phyloP scores from a whole-genome alignment of 2,888 invertebrate species.

The Dynastes maya region DNA sequence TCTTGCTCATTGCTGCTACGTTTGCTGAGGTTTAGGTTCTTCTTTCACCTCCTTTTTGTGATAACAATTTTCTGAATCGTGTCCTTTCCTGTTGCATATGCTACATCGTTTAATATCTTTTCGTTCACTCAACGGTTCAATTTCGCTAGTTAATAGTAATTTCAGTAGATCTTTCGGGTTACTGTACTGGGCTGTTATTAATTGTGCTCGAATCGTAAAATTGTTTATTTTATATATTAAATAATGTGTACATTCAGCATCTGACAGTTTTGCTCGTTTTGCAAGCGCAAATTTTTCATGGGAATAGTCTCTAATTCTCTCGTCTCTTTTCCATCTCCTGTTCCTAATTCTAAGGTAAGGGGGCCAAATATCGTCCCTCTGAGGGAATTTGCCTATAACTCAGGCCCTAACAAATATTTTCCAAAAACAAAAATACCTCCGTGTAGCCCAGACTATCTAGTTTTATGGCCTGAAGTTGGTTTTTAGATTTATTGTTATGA shows the following conservation, averaged over 20 bases:
- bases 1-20: not conserved
- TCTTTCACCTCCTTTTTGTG: not conserved
- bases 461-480: too few species aligned
- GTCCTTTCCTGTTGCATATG: conserved; percentile 3
- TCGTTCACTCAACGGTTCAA: not conserved
- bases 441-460: too few species aligned
- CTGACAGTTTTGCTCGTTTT: conserved; percentile 6
- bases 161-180: not conserved
- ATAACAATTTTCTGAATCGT: conserved; percentile 18
- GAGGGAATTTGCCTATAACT: too few species aligned
- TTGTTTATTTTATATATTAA: conserved; percentile 20
- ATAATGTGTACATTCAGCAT: conserved; percentile 16
- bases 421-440: too few species aligned
- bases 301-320: not conserved
- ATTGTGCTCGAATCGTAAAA: conserved; percentile 8
- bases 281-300: conserved; percentile 9
- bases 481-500: too few species aligned
- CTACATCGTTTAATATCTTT: not conserved
- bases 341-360: too few species aligned
- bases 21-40: not conserved
- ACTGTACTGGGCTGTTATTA: not conserved
- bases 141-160: not conserved
- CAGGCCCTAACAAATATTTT: too few species aligned
- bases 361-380: too few species aligned
- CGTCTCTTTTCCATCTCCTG: not conserved